Evolutionary conservation across 2,888 invertebrate species (phyloP), one percentile per base, ranked within the genome.

Genomic region (Alloscopus bannaensis): DNA sequence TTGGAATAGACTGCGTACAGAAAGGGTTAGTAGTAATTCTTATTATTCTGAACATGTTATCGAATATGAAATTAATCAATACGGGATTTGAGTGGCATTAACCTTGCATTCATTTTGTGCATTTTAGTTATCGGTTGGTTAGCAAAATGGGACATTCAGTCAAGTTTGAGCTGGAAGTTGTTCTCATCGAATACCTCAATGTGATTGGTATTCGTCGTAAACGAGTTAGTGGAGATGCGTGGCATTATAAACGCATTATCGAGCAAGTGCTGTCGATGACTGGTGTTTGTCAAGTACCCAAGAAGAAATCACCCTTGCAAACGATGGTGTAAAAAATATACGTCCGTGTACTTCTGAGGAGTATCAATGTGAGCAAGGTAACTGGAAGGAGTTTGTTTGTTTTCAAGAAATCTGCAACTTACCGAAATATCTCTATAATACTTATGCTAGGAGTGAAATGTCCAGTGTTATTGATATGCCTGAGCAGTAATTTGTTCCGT

Each of bases 241-340:
- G 94, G 93, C 91, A 93, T 83, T 95, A 95, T 88, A 94, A 94
- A 88, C 91, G 91, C 83, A 91, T 94, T 36, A 94, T 94, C 87
- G 94, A 94, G 88, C 92, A 94, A 87, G 91, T 94, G 28, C 87
- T 92, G 28, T 90, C 91, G 4, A 87, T 92, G 71, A 90, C 91
- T 55, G 88, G 89, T n/a, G 78, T 81, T 2, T 81, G 81, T 47
- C 77, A 80, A 22, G 31, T 71, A 18, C 79, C 83, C 6, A 79
- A 79, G 22, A 77, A 68, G 50, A 81, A 83, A 18, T 18, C 55
- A 16, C 83, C 83, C 11, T 65, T 84, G 47, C 83, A 83, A 57
- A 84, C 84, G 22, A 83, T 81, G 80, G 84, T 84, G 6, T 84
- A 80, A 24, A 22, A 50, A 20, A 18, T 3, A 18, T 8, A 36